A percentile compares a stretch with the other conserved stretches of the same genome.
Evolutionary conservation across 2,113 vertebrate genomes (phyloP).

Genomic region (Pelmatolapia mariae): DNA sequence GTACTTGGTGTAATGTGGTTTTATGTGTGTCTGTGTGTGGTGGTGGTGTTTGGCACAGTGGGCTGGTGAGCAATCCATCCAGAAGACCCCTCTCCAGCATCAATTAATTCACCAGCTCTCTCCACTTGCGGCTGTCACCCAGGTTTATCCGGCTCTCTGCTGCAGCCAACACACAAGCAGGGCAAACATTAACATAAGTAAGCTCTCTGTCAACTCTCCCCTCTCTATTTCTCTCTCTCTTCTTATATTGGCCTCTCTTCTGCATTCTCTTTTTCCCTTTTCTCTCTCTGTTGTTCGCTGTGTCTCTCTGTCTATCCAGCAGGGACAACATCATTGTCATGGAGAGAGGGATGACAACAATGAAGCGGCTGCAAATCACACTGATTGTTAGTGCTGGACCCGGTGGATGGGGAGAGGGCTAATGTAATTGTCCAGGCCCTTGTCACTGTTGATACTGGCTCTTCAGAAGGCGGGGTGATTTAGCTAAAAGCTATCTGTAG

Average conservation of each 20-base stretch:
- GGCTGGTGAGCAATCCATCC: constrained; percentile 3
- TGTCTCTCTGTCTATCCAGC: constrained; percentile 23
- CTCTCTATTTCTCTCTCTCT: constrained; percentile 30
- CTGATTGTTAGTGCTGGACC: constrained; percentile 69
- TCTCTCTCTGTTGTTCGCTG: not conserved
- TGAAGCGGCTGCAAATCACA: constrained; percentile 70
- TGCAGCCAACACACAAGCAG: constrained; percentile 41
- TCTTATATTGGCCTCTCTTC: constrained; percentile 37
- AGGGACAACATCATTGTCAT: constrained; percentile 71
- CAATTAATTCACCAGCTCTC: constrained; percentile 52
- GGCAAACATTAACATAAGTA: constrained; percentile 74
- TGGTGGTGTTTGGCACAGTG: not conserved
- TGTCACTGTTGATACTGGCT: constrained; percentile 79
- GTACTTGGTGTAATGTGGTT: not conserved
- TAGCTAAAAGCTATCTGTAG: constrained; percentile 82
- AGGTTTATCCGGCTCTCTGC: constrained; percentile 36
- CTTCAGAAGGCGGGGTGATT: constrained; percentile 78
- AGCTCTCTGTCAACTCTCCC: constrained; percentile 52
- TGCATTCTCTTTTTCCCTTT: constrained; percentile 6
- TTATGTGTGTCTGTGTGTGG: not conserved
- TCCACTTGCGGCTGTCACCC: constrained; percentile 44
- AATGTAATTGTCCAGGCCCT: constrained; percentile 79
- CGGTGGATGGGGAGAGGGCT: constrained; percentile 68
- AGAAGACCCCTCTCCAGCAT: constrained; percentile 42
- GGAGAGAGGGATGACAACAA: constrained; percentile 71